Evolutionary conservation across 2,797 vertebrate genomes (phyloP).

Genomic region (Brachyalestes nurse): DNA sequence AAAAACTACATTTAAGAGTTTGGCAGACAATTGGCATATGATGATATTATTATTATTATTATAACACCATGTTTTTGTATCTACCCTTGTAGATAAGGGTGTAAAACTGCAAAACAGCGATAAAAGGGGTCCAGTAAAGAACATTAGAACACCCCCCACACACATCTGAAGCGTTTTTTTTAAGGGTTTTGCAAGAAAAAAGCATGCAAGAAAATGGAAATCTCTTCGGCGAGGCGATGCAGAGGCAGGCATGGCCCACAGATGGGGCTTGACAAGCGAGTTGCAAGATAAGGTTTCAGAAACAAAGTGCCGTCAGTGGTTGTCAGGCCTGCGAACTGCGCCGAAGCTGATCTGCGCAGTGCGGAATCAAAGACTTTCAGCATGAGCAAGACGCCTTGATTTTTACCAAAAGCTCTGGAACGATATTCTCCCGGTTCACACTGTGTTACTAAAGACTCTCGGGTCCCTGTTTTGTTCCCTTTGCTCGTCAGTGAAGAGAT

Average conservation of each 20-base stretch:
- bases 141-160: too few relatives aligned
- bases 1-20: too few relatives aligned
- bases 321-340: constrained; percentile 16
- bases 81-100: too few relatives aligned
- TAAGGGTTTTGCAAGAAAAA: neutral
- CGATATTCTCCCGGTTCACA: constrained; percentile 1
- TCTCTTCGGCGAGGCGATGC: constrained; percentile 6
- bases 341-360: constrained; percentile 4
- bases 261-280: constrained; percentile 22
- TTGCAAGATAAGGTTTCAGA: constrained; percentile 31
- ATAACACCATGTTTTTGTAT: too few relatives aligned
- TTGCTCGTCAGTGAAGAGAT: neutral
- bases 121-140: too few relatives aligned
- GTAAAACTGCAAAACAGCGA: too few relatives aligned
- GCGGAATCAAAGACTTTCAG: neutral
- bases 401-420: neutral
- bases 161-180: too few relatives aligned
- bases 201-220: constrained; percentile 10
- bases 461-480: neutral
- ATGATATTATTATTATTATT: too few relatives aligned
- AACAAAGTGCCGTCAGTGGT: constrained; percentile 26
- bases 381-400: constrained; percentile 8
- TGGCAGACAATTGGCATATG: too few relatives aligned
- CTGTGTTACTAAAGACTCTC: neutral
- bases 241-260: constrained; percentile 7